These are phyloP conservation scores for Bubo blakistoni DNA, from an alignment of 2,113 vertebrate genomes.

Conservation along the genomic window DNA sequence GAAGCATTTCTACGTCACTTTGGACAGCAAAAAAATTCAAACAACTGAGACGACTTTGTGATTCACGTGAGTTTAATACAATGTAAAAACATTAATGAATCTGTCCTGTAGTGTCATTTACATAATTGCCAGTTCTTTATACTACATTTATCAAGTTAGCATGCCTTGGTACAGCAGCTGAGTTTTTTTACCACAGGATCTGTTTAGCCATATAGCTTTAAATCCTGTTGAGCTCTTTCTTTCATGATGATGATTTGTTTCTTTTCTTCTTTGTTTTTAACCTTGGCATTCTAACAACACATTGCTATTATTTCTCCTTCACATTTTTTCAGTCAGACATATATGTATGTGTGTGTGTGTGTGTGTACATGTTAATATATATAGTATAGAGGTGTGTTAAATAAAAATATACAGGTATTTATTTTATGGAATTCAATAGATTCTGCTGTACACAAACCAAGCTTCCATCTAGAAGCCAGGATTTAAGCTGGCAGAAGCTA, in stretches of 20 bases:
- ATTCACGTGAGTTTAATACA: neutral
- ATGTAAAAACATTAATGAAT: neutral
- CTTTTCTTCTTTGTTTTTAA: neutral
- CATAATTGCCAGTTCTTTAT: neutral
- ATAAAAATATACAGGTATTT: neutral
- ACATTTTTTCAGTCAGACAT: neutral
- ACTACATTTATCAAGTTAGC: neutral
- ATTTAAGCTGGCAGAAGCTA: neutral
- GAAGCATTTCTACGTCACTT: neutral
- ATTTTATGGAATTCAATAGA: neutral
- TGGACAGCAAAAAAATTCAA: neutral
- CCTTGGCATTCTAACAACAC: neutral
- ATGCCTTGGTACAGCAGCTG: neutral
- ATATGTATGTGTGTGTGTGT: fast-evolving
- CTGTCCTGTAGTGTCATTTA: neutral
- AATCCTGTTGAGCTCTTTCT: neutral
- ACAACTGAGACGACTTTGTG: neutral
- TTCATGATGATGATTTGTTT: neutral
- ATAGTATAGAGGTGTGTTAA: neutral
- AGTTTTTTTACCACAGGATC: neutral
- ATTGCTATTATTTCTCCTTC: neutral
- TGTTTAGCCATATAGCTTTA: neutral
- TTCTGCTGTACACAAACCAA: neutral
- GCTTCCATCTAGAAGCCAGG: neutral
- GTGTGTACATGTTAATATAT: neutral